Base-by-base conservation (phyloP, 2,888 invertebrate species). In the Lochmaea crataegi region DNA sequence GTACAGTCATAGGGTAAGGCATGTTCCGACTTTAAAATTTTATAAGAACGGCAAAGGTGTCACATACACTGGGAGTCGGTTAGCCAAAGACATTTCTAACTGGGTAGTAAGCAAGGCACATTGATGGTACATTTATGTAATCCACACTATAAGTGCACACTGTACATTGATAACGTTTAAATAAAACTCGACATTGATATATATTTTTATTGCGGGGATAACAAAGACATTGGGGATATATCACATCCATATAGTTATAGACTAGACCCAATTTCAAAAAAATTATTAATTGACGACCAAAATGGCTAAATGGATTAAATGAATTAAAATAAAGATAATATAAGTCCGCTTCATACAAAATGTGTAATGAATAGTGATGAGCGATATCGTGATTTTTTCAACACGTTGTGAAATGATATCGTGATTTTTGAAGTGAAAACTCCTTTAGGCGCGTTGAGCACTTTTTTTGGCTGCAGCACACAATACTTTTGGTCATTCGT, bases 221-320 rank as follows among this genome's bases (percentile, higher is more conserved):
- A 80, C 81, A 82, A 81, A 80, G 79, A 81, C 80, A 80, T 61
- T 74, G 61, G 64, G 64, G 77, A 76, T 80, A 80, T 81, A 81
- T 81, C 81, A 81, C 81, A 81, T 81, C 81, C 79, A 81, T 80
- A 80, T 77, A 79, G 77, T 78, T 79, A 61, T 16, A 26, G 42
- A 42, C 61, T 63, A 63, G 41, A 63, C 42, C 61, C 41, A 63
- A 42, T 63, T 63, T 63, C 41, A 41, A n/a, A 12, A 32, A 12
- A 22, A 14, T 26, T 12, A 22, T 0, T 14, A 26, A 26, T 14
- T 58, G 10, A 18, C 22, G 3, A 56, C 16, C n/a, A 16, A 4
- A 7, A 16, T 53, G 14, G 10, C 16, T 7, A 1, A 3, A 53
- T 9, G 9, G 14, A 53, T 18, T n/a, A 14, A 53, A 2, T 18